phyloP scores from a whole-genome alignment of 2,888 invertebrate genomes.

The Ophraella communa region DNA sequence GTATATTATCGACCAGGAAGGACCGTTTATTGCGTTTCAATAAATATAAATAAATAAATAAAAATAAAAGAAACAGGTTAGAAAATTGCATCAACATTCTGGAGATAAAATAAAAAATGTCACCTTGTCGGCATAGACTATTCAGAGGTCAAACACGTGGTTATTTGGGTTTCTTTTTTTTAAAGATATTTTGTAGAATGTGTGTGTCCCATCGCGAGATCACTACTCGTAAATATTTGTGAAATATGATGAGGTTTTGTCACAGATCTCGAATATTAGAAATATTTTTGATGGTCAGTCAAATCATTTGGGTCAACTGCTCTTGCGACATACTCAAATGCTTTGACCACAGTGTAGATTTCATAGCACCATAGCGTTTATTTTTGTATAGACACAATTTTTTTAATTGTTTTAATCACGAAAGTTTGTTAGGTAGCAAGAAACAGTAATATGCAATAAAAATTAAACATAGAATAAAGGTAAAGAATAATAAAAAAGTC shows the following conservation, averaged over 20 bases:
- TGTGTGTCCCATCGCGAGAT: conserved; percentile 38
- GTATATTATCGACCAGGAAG: conserved; percentile 24
- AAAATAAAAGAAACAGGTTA: conserved; percentile 21
- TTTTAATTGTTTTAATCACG: too few relatives aligned
- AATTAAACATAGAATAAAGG: too few relatives aligned
- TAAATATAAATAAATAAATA: conserved; percentile 10
- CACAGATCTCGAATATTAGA: conserved; percentile 31
- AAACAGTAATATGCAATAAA: too few relatives aligned
- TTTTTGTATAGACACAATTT: too few relatives aligned
- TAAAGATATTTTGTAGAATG: conserved; percentile 42
- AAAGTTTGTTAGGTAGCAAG: too few relatives aligned
- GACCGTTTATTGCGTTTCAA: conserved; percentile 18
- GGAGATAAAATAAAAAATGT: conserved; percentile 36
- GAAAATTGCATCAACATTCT: conserved; percentile 23
- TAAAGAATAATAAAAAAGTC: too few relatives aligned
- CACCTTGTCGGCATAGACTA: conserved; percentile 35
- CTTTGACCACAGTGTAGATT: not conserved
- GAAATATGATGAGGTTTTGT: conserved; percentile 38
- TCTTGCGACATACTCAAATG: not conserved
- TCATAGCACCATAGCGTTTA: too few relatives aligned
- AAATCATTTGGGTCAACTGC: not conserved
- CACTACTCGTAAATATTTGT: conserved; percentile 41
- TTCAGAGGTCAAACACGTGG: conserved; percentile 42
- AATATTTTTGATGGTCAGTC: conserved; percentile 10
- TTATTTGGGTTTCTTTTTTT: conserved; percentile 36